Conservation (phyloP, 1,140 invertebrate species). For the Forficula auricularia region DNA sequence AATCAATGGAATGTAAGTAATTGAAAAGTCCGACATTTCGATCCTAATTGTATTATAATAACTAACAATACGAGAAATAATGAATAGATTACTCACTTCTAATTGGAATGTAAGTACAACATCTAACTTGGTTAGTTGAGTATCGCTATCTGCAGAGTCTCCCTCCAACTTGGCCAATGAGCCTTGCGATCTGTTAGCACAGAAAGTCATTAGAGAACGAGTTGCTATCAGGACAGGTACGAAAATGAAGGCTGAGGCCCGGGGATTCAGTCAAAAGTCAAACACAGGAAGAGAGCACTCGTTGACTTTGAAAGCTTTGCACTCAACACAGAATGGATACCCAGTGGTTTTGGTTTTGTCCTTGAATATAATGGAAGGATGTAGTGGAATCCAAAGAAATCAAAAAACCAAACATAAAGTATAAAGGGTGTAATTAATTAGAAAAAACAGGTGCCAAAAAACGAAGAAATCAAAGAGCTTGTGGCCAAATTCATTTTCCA, state of each 20-base stretch:
- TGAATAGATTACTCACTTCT: slow-evolving; percentile 46
- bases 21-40: too few species aligned
- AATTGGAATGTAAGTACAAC: slow-evolving; percentile 91
- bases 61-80: too few species aligned
- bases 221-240: slow-evolving; percentile 36
- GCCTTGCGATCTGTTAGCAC: slow-evolving; percentile 60
- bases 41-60: too few species aligned
- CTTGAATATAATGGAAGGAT: not conserved
- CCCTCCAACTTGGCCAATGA: slow-evolving; percentile 84
- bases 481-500: too few species aligned
- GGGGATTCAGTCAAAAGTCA: not conserved
- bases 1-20: too few species aligned
- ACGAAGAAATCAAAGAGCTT: too few species aligned
- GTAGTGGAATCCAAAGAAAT: slow-evolving; percentile 4
- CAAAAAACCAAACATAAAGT: slow-evolving; percentile 4
- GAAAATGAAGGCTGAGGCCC: slow-evolving; percentile 21
- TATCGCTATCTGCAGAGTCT: slow-evolving; percentile 76
- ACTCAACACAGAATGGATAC: slow-evolving; percentile 1
- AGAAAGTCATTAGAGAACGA: slow-evolving; percentile 25
- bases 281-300: not conserved
- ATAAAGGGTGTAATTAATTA: too few species aligned
- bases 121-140: slow-evolving; percentile 87
- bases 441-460: too few species aligned
- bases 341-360: not conserved
- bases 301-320: not conserved